Base-by-base conservation (phyloP, 2,113 vertebrate species). In the Colistium nudipinnis region DNA sequence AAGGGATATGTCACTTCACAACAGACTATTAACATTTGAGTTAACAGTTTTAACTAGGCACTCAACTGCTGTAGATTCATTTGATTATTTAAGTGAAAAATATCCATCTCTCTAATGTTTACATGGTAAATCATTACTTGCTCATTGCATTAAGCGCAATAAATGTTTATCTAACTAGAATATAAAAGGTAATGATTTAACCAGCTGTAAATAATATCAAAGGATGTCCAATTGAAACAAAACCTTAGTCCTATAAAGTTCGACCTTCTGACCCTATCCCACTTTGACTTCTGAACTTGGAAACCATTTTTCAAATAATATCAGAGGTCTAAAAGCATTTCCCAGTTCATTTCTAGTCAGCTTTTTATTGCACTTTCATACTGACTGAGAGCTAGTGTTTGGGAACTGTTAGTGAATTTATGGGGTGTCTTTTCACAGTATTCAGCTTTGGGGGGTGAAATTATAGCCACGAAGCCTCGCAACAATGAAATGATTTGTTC, bases 121-220 rank as follows among this genome's bases (percentile, higher is more conserved):
- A 91, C 85, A 92, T 62, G 78, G 90, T 91, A 91, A 92, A 90
- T 87, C 74, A 44, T 79, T 68, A 81, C 24, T 70, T 70, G 12
- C 77, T 67, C 80, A 85, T 78, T 86, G 81, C 86, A 63, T 66
- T 66, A 83, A 82, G 71, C 8, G 78, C 86, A 88, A 90, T 82
- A 83, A 76, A 24, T 83, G 38, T 17, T 67, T 45, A 60, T 70
- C 54, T 33, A 70, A 67, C 53, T 70, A 65, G 1, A 80, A 44
- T 52, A 12, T 57, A 17, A 51, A 70, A 39, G n/a, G 53, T 20
- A 66, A 30, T 27, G 4, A 48, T 45, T 75, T n/a, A 0, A 69
- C 24, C 24, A 56, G 51, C 47, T 67, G 38, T 43, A 20, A 35
- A 43, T 61, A 36, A 55, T 11, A 53, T 22, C 22, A 2, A 53